These are phyloP conservation scores for Heteromurus nitidus DNA, from an alignment of 2,888 invertebrate species.

Conservation along the genomic window DNA sequence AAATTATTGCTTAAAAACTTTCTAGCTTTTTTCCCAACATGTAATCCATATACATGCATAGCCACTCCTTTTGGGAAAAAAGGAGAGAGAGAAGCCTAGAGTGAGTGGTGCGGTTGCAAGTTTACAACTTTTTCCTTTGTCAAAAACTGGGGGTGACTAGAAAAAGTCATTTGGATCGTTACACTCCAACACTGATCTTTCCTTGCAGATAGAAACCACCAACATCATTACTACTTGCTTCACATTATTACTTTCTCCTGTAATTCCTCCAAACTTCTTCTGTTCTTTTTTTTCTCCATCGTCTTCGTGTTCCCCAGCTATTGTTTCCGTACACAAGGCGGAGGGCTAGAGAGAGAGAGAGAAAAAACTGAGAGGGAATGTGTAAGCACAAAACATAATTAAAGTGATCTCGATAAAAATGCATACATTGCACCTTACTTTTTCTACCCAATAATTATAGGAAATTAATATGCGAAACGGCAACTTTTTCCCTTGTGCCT, in stretches of 20 bases:
- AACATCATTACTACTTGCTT: constrained; percentile 46
- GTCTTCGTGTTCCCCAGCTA: constrained; percentile 17
- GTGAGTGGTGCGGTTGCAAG: too few relatives aligned
- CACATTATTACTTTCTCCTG: constrained; percentile 35
- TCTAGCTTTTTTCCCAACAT: too few relatives aligned
- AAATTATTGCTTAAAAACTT: too few relatives aligned
- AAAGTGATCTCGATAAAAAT: constrained; percentile 74
- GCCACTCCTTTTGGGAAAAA: too few relatives aligned
- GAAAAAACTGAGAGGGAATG: constrained; percentile 33
- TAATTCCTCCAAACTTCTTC: constrained; percentile 34
- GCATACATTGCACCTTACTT: constrained; percentile 74
- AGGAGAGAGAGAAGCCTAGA: too few relatives aligned
- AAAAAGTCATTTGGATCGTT: constrained; percentile 43
- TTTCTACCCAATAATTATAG: constrained; percentile 74
- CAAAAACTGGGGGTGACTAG: constrained; percentile 36
- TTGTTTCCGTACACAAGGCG: neutral
- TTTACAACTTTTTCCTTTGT: constrained; percentile 36
- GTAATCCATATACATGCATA: too few relatives aligned
- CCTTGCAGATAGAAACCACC: constrained; percentile 35
- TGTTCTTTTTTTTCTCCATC: constrained; percentile 7
- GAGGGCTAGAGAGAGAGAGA: constrained; percentile 29
- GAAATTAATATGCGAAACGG: constrained; percentile 75
- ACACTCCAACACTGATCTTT: constrained; percentile 24
- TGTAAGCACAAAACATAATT: constrained; percentile 70
- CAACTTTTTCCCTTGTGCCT: constrained; percentile 69